A percentile compares a stretch with the other conserved stretches of the same genome.
Evolutionary conservation across 2,888 invertebrate genomes (phyloP).

Genomic region (Flexamia atlantica): DNA sequence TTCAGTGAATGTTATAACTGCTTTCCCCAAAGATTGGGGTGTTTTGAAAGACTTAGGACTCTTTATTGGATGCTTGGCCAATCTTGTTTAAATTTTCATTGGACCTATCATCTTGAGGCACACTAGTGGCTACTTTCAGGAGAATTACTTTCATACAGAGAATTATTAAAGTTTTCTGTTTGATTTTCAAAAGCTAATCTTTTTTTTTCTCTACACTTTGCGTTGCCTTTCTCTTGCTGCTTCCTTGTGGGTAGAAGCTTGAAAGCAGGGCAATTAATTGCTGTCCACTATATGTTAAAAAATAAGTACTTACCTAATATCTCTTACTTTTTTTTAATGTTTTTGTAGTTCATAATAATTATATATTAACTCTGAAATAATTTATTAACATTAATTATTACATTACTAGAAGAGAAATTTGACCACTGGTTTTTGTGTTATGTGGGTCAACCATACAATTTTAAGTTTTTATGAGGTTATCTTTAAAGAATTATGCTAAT

Average conservation of each 20-base stretch:
- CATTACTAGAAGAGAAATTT: conserved; percentile 9
- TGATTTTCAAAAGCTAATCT: neutral
- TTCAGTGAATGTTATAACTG: neutral
- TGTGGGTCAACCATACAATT: neutral
- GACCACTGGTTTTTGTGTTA: neutral
- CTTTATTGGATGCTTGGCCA: neutral
- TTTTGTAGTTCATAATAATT: neutral
- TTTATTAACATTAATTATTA: neutral
- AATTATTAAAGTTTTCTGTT: neutral
- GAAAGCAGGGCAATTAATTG: neutral
- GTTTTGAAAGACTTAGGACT: neutral
- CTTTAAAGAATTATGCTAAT: neutral
- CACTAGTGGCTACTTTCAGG: neutral
- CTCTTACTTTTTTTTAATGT: neutral
- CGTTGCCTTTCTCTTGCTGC: conserved; percentile 2
- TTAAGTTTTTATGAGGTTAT: neutral
- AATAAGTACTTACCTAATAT: conserved; percentile 1
- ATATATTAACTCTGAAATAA: neutral
- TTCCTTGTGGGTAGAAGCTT: neutral
- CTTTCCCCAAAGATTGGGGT: neutral
- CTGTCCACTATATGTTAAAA: neutral
- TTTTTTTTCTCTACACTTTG: neutral
- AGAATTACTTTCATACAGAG: too few species aligned
- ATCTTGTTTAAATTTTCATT: neutral
- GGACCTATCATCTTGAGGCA: neutral